Conservation (phyloP, 2,113 vertebrate species). For the Leucopsar rothschildi region DNA sequence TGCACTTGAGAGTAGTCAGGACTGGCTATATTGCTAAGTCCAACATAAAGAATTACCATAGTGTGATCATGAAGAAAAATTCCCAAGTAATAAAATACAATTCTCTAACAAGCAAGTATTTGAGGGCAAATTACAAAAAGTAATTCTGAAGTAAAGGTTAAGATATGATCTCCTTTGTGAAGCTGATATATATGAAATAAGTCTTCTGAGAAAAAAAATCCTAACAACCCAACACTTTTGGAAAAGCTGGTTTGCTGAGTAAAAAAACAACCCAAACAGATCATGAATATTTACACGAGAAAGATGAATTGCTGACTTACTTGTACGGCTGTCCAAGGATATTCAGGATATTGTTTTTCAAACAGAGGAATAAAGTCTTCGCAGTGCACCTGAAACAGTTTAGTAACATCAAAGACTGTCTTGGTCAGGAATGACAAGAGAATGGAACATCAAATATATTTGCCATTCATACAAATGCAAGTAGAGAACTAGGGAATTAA, state of each 20-base stretch:
- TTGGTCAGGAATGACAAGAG: not conserved
- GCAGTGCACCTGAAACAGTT: slow-evolving; percentile 80
- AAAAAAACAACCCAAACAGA: not conserved
- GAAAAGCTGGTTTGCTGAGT: not conserved
- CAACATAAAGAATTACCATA: not conserved
- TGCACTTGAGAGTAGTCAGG: not conserved
- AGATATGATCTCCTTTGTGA: not conserved
- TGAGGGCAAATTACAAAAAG: not conserved
- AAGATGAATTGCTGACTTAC: slow-evolving; percentile 66
- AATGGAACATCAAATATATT: not conserved
- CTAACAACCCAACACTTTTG: not conserved
- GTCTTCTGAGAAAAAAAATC: not conserved
- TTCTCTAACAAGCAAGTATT: not conserved
- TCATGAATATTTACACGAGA: not conserved
- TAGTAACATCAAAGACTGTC: not conserved
- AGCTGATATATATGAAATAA: not conserved
- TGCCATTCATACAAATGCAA: not conserved
- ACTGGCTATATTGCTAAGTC: not conserved
- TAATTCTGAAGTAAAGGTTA: not conserved
- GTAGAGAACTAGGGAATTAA: not conserved
- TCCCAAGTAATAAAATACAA: not conserved
- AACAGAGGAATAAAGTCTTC: slow-evolving; percentile 90
- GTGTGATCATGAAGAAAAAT: not conserved
- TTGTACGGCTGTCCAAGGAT: slow-evolving; percentile 83
- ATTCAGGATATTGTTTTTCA: slow-evolving; percentile 88